These are phyloP conservation scores for Eulacestoma nigropectus DNA, from an alignment of 2,113 vertebrate genomes.

Conservation along the genomic window DNA sequence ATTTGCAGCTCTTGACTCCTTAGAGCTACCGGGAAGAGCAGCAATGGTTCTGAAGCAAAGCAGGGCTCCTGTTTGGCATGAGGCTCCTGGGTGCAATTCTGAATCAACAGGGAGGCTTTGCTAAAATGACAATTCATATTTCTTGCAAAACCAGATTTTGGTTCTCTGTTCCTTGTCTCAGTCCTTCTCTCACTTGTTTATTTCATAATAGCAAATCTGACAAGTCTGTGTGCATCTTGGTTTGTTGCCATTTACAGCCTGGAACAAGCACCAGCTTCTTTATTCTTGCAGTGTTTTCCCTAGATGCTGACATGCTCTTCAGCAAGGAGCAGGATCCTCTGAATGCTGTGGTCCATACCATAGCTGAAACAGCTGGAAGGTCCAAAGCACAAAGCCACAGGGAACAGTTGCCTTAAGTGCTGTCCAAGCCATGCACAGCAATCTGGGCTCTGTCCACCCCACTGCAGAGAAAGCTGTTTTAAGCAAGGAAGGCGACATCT, in stretches of 20 bases:
- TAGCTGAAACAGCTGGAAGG: background rate
- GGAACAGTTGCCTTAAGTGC: background rate
- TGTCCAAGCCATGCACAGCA: background rate
- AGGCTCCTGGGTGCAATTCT: background rate
- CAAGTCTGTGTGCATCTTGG: background rate
- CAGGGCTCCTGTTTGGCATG: background rate
- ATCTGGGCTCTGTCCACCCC: background rate
- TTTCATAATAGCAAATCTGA: background rate
- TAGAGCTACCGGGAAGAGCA: background rate
- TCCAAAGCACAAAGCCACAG: background rate
- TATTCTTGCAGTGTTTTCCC: background rate
- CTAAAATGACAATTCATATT: background rate
- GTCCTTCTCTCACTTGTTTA: background rate
- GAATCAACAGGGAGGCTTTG: background rate
- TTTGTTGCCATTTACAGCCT: background rate
- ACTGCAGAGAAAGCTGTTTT: background rate
- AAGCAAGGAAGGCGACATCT: background rate
- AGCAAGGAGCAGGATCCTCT: background rate
- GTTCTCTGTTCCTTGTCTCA: background rate
- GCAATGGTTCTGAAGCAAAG: background rate
- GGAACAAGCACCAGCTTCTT: background rate
- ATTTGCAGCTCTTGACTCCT: background rate
- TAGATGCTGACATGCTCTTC: background rate
- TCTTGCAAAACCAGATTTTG: background rate
- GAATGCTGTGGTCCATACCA: background rate